Evolutionary conservation across 2,888 invertebrate species (phyloP).

Genomic region (Eubasilissa splendida): DNA sequence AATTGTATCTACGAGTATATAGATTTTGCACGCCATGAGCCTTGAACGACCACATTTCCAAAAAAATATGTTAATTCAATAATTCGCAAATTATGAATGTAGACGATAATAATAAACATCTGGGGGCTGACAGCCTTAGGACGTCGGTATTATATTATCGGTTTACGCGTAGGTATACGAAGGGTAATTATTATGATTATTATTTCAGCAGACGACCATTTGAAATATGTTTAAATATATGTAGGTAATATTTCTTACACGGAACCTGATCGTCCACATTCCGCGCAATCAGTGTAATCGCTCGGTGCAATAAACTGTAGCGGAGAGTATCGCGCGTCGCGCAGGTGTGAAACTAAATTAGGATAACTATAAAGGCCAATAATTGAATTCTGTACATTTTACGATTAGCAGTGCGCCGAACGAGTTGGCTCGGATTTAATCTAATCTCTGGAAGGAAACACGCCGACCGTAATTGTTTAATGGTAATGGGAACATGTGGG

Average conservation of each 20-base stretch:
- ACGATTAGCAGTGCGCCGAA: conserved; percentile 27
- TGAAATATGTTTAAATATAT: too few species aligned
- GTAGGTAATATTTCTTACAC: neutral
- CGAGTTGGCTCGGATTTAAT: conserved; percentile 20
- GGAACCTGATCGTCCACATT: conserved; percentile 26
- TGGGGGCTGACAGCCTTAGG: too few species aligned
- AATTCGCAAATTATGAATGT: too few species aligned
- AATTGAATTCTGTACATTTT: conserved; percentile 33
- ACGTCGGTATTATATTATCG: too few species aligned
- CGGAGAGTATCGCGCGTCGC: conserved; percentile 3
- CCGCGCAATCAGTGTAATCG: neutral
- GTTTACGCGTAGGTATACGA: too few species aligned
- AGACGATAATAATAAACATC: too few species aligned
- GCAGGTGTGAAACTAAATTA: conserved; percentile 39
- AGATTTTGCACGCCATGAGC: too few species aligned
- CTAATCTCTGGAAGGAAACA: conserved; percentile 22
- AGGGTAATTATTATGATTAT: too few species aligned
- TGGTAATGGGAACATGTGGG: conserved; percentile 16
- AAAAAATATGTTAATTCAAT: too few species aligned
- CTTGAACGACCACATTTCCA: too few species aligned
- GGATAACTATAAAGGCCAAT: conserved; percentile 30
- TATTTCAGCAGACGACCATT: too few species aligned
- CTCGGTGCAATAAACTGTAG: conserved; percentile 7
- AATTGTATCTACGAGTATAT: too few species aligned
- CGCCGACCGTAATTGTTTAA: conserved; percentile 22